Conservation (phyloP, 2,888 invertebrate species). For the Lepidochitona cinerea region DNA sequence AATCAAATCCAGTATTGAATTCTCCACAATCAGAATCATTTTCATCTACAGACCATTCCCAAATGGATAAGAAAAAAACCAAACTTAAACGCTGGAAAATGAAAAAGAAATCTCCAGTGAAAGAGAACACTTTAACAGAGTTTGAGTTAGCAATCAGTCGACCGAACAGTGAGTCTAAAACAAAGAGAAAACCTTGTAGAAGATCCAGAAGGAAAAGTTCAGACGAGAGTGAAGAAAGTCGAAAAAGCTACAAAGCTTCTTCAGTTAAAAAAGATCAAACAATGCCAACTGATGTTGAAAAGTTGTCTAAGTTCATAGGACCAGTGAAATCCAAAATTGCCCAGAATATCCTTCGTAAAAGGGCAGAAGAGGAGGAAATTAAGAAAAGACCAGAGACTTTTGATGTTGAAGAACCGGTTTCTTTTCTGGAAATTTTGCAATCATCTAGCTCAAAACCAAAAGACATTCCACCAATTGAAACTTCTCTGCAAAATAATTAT, state of each 20-base stretch:
- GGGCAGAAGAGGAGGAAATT: background rate
- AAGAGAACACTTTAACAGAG: background rate
- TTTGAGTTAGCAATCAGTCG: background rate
- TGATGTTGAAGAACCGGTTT: background rate
- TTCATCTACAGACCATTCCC: too few species aligned
- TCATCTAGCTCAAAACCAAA: background rate
- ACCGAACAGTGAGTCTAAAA: background rate
- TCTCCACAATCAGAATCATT: too few species aligned
- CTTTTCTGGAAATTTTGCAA: background rate
- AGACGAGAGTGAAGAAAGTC: background rate
- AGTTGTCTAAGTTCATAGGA: background rate
- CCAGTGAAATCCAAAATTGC: background rate
- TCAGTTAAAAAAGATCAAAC: too few species aligned
- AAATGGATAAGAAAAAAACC: too few species aligned
- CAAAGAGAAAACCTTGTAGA: background rate
- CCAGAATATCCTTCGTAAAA: background rate
- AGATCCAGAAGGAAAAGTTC: background rate
- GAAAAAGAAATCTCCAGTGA: background rate
- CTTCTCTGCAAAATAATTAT: background rate
- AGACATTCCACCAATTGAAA: background rate
- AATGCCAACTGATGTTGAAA: too few species aligned
- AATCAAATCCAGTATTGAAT: too few species aligned
- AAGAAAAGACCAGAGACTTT: background rate
- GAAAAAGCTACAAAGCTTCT: too few species aligned
- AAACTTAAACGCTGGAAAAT: too few species aligned